These are phyloP conservation scores for Gymnosoma rotundatum DNA, from an alignment of 2,888 invertebrate species.

Conservation along the genomic window DNA sequence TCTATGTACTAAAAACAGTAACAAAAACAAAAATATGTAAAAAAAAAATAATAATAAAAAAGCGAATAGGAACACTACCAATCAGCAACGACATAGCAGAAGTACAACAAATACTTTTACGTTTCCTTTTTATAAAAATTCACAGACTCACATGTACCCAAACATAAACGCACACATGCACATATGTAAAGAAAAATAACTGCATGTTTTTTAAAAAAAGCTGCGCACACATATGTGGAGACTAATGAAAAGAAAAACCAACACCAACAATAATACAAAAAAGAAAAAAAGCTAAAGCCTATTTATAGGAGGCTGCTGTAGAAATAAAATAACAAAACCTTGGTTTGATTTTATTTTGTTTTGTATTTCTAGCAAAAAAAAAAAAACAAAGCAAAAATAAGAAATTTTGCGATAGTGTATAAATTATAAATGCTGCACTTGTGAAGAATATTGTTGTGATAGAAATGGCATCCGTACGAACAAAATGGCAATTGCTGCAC, in stretches of 20 bases:
- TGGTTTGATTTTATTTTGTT: constrained; percentile 39
- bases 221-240: constrained; percentile 55
- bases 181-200: neutral
- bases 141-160: constrained; percentile 35
- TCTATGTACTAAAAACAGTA: constrained; percentile 3
- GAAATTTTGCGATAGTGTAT: constrained; percentile 46
- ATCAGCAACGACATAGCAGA: constrained; percentile 66
- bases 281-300: constrained; percentile 62
- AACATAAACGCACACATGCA: constrained; percentile 10
- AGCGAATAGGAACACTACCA: constrained; percentile 70
- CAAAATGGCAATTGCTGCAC: constrained; percentile 46
- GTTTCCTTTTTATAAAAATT: constrained; percentile 61
- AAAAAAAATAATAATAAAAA: constrained; percentile 32
- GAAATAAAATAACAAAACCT: constrained; percentile 58
- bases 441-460: constrained; percentile 8
- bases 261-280: constrained; percentile 11
- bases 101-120: constrained; percentile 64
- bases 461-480: constrained; percentile 14
- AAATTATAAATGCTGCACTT: constrained; percentile 63
- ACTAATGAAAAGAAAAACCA: constrained; percentile 1
- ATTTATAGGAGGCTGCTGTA: constrained; percentile 66
- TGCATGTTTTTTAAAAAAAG: constrained; percentile 5
- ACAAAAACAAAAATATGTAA: constrained; percentile 9
- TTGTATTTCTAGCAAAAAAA: constrained; percentile 47
- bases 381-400: constrained; percentile 41